Percentiles rank a stretch among this genome's conserved stretches.
phyloP scores from a whole-genome alignment of 2,888 invertebrate species.

The Euphydryas editha region DNA sequence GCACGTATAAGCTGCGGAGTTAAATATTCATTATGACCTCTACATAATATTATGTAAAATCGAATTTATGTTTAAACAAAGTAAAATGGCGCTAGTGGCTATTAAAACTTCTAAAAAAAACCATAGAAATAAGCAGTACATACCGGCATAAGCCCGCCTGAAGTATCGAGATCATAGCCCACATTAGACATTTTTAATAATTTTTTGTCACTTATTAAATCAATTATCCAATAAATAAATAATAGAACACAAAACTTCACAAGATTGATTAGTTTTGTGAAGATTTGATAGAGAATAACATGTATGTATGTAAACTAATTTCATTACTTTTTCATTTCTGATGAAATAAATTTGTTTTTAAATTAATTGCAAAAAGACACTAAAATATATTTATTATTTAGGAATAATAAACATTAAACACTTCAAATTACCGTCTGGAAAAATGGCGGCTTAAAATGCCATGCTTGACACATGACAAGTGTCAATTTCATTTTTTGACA shows the following conservation, averaged over 20 bases:
- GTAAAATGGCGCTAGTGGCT: constrained; percentile 49
- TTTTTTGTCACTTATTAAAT: not conserved
- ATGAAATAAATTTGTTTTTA: not conserved
- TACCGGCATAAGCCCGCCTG: constrained; percentile 94
- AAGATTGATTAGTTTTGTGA: not conserved
- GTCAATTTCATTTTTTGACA: not conserved
- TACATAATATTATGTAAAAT: constrained; percentile 25
- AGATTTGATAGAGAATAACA: not conserved
- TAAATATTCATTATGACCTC: constrained; percentile 33
- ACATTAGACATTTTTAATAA: constrained; percentile 71
- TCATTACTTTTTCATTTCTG: not conserved
- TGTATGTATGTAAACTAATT: not conserved
- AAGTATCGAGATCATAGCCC: constrained; percentile 90
- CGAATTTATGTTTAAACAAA: constrained; percentile 25
- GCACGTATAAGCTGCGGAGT: constrained; percentile 92
- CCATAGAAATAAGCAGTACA: constrained; percentile 53
- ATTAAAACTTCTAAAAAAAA: constrained; percentile 40
- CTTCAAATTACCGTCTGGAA: constrained; percentile 8
- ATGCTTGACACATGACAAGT: constrained; percentile 10
- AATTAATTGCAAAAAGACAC: not conserved
- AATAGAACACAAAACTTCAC: not conserved
- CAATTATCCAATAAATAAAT: constrained; percentile 9
- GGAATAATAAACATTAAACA: not conserved
- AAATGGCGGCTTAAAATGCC: constrained; percentile 6
- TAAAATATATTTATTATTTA: not conserved